Conservation (phyloP, 2,888 invertebrate species). For the Thymelicus lineola region DNA sequence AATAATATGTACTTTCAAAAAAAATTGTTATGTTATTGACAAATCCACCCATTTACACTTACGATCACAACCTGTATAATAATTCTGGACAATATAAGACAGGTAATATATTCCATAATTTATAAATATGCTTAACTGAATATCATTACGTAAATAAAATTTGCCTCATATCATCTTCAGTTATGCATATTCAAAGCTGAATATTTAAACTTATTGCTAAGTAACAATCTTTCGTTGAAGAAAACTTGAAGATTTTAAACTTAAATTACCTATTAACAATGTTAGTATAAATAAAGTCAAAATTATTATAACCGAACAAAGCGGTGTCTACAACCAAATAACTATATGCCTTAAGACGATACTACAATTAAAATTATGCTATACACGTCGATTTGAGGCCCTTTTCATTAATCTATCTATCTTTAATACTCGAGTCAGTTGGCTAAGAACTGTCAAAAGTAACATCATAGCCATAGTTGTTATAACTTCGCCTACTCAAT, state of each 20-base stretch:
- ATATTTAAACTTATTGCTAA: slow-evolving; percentile 2
- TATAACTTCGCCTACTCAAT: too few relatives aligned
- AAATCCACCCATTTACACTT: neutral
- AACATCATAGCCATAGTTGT: too few relatives aligned
- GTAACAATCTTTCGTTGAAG: neutral
- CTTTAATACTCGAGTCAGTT: too few relatives aligned
- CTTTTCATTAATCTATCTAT: too few relatives aligned
- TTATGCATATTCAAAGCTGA: neutral
- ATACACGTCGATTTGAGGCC: slow-evolving; percentile 22
- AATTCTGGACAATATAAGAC: too few relatives aligned
- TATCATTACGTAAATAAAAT: too few relatives aligned
- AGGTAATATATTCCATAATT: too few relatives aligned
- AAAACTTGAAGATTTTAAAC: slow-evolving; percentile 18
- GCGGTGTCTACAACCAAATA: slow-evolving; percentile 1
- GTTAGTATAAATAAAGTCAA: slow-evolving; percentile 25
- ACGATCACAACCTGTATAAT: neutral
- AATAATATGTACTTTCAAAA: too few relatives aligned
- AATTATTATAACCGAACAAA: neutral
- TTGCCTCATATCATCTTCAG: too few relatives aligned
- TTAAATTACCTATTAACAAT: slow-evolving; percentile 13
- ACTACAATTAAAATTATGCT: slow-evolving; percentile 25
- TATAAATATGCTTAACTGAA: too few relatives aligned
- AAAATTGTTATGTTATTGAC: neutral
- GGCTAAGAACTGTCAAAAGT: too few relatives aligned
- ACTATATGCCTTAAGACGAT: slow-evolving; percentile 21